phyloP scores from a whole-genome alignment of 30 jellyfish, hydroid and myxozoan species.

The Turritopsis rubra region DNA sequence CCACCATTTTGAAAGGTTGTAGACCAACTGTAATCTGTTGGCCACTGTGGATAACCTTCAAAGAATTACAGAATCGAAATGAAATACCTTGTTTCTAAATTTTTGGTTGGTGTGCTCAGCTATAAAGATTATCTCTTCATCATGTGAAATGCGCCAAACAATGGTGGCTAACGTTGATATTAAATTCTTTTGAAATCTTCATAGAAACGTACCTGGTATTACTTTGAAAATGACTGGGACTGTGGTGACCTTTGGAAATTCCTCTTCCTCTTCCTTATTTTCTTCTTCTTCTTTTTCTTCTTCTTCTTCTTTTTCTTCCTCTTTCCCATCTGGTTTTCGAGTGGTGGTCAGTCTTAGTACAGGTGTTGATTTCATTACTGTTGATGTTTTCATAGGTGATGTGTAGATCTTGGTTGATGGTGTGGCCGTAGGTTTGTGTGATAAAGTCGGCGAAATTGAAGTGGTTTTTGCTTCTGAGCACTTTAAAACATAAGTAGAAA shows the following conservation, averaged over 20 bases:
- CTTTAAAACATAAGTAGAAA: background rate
- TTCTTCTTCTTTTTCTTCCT: background rate
- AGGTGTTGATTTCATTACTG: background rate
- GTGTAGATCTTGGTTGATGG: background rate
- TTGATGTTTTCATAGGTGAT: background rate
- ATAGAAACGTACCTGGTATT: background rate
- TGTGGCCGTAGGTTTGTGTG: background rate
- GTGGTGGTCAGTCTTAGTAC: background rate
- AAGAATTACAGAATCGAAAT: background rate
- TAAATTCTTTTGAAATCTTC: no score
- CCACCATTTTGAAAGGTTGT: background rate
- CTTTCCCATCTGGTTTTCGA: background rate
- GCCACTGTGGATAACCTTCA: background rate
- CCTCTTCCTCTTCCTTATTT: background rate
- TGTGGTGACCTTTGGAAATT: background rate
- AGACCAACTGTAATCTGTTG: background rate
- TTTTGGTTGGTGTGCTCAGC: background rate
- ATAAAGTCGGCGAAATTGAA: background rate
- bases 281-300: background rate
- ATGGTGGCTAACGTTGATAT: no score
- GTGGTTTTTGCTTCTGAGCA: background rate
- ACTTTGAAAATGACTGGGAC: background rate
- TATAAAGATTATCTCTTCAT: no score
- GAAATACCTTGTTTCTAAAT: background rate
- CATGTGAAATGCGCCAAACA: no score